These are phyloP conservation scores for Cryptomyrus ogoouensis DNA, from an alignment of 2,113 vertebrate species.

Conservation along the genomic window DNA sequence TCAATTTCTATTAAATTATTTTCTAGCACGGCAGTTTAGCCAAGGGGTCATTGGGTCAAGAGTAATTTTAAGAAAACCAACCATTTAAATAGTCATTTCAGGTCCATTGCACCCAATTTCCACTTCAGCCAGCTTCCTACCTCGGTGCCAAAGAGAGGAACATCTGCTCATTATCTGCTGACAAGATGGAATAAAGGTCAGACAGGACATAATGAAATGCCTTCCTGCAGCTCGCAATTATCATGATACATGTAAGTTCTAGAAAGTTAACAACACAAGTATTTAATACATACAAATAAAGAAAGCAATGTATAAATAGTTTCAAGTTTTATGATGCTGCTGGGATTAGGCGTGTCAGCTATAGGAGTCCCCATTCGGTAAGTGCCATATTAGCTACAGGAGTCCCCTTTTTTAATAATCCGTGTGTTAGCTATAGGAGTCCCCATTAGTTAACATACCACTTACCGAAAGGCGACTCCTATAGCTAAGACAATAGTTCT, in stretches of 20 bases:
- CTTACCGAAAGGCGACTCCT: neutral
- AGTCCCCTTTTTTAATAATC: neutral
- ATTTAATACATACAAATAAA: neutral
- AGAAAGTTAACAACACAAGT: neutral
- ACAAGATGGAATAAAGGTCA: neutral
- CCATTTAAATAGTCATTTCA: neutral
- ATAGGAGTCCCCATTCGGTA: neutral
- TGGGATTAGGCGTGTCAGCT: neutral
- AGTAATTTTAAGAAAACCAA: neutral
- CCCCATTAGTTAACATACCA: neutral
- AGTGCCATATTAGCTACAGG: neutral
- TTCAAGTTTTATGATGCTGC: neutral
- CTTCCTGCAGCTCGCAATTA: neutral
- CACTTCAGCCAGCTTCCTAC: neutral
- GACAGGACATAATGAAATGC: neutral
- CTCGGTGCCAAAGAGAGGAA: neutral
- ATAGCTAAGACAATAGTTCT: neutral
- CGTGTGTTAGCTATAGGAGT: neutral
- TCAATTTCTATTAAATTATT: neutral
- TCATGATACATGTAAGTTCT: neutral
- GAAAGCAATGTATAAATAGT: neutral
- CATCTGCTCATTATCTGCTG: neutral
- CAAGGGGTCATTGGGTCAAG: neutral
- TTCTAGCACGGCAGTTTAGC: neutral
- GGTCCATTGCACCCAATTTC: neutral